Evolutionary conservation across 2,797 vertebrate genomes (phyloP).

Genomic region (Lerista edwardsae): DNA sequence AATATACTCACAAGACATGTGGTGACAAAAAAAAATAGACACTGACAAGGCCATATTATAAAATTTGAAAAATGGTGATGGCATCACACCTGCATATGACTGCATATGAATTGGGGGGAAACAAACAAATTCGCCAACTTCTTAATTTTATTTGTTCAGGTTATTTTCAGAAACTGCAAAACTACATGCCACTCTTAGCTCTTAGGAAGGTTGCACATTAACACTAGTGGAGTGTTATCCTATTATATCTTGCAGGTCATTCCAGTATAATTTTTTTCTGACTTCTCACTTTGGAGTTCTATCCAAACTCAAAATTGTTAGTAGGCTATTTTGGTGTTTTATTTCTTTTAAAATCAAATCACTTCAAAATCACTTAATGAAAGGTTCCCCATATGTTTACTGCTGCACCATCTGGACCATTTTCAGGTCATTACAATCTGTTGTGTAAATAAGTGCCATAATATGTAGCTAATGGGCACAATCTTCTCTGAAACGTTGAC

Average conservation of each 20-base stretch:
- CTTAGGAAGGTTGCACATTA: neutral
- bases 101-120: neutral
- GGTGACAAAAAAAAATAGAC: neutral
- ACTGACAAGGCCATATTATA: neutral
- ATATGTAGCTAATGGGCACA: accelerated
- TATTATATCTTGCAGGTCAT: neutral
- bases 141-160: neutral
- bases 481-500: accelerated
- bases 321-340: conserved; percentile 22
- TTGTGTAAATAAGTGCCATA: neutral
- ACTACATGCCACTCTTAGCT: neutral
- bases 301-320: neutral
- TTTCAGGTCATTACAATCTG: conserved; percentile 18
- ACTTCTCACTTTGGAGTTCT: conserved; percentile 5
- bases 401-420: conserved; percentile 30
- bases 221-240: too few species aligned
- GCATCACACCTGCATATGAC: neutral
- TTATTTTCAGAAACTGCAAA: neutral
- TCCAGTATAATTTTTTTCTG: neutral
- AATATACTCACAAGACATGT: neutral
- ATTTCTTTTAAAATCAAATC: conserved; percentile 25
- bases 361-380: conserved; percentile 21
- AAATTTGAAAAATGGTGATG: neutral
- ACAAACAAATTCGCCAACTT: neutral
- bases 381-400: conserved; percentile 24